Evolutionary conservation across 2,113 vertebrate genomes (phyloP).

Genomic region (Brachyhypopomus occidentalis): DNA sequence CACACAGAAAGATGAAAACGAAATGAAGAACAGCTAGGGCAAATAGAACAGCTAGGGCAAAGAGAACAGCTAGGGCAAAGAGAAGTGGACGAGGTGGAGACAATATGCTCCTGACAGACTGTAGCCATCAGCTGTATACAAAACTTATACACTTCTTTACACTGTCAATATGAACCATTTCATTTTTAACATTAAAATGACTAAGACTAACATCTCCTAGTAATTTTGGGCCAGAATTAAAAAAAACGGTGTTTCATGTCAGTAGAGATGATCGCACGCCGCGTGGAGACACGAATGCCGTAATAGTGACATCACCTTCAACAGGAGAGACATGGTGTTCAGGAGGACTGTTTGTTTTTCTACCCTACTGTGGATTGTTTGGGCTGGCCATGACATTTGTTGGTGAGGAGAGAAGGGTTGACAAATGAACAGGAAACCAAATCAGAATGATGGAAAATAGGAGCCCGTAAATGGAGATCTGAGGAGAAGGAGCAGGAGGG

Average conservation of each 20-base stretch:
- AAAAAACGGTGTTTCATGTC: neutral
- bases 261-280: neutral
- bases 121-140: too few relatives aligned
- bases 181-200: too few relatives aligned
- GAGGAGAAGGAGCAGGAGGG: neutral
- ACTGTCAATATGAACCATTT: too few relatives aligned
- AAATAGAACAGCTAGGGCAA: too few relatives aligned
- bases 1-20: too few relatives aligned
- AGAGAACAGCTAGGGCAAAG: too few relatives aligned
- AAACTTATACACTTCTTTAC: too few relatives aligned
- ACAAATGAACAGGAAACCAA: slow-evolving; percentile 2
- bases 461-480: neutral
- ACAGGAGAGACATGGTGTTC: slow-evolving; percentile 26
- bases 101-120: too few relatives aligned
- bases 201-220: neutral
- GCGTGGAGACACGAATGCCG: neutral
- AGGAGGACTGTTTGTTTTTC: slow-evolving; percentile 1
- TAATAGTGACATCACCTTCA: slow-evolving; percentile 40
- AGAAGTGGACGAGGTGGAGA: too few relatives aligned
- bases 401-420: slow-evolving; percentile 20
- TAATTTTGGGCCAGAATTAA: neutral
- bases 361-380: slow-evolving; percentile 1
- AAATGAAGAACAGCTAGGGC: too few relatives aligned
- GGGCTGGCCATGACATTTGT: slow-evolving; percentile 22
- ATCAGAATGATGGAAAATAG: slow-evolving; percentile 15